Base-by-base conservation (phyloP, 2,113 vertebrate genomes). In the Periophthalmus modestus region DNA sequence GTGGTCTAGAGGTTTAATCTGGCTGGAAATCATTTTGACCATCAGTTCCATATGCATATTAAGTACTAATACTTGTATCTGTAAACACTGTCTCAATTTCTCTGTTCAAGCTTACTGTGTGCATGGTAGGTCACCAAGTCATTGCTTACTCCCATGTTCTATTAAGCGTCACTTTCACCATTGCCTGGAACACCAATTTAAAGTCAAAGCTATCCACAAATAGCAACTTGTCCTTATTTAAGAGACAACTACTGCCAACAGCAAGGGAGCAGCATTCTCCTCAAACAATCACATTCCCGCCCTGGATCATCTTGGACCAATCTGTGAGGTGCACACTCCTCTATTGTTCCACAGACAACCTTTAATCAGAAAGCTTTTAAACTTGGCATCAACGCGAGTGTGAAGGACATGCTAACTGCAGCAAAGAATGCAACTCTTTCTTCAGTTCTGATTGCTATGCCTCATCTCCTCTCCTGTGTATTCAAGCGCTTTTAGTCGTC, bases 271-370 rank as follows among this genome's bases (percentile, higher is more conserved):
- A 52, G 58, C 79, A 75, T 81, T 85, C 59, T 78, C 79, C 66
- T 69, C 33, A 76, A 82, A 89, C 86, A 89, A 90, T 75, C 74
- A 80, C 85, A 90, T 87, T 89, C 85, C 85, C 67, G 81, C 63
- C 72, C 65, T 69, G 50, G 79, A 81, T 72, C 65, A 75, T 92
- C 84, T 69, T 62, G 67, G 71, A 76, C 75, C 66, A 46, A 75
- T 70, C 72, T 66, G 67, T 72, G 68, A 83, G 77, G 23, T 14
- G 66, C 57, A 75, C 18, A 71, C 58, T 34, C 36, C n/a, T 66
- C 47, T 63, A 70, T 77, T 80, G 68, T 55, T 82, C 63, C 68
- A 47, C 57, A 72, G 39, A 46, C 66, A 85, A 68, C 74, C 82
- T 85, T 80, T 83, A 88, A 88, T 88, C 62, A 77, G 79, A 82